Evolutionary conservation across 2,113 vertebrate species (phyloP).

Genomic region (Pardalotus punctatus): DNA sequence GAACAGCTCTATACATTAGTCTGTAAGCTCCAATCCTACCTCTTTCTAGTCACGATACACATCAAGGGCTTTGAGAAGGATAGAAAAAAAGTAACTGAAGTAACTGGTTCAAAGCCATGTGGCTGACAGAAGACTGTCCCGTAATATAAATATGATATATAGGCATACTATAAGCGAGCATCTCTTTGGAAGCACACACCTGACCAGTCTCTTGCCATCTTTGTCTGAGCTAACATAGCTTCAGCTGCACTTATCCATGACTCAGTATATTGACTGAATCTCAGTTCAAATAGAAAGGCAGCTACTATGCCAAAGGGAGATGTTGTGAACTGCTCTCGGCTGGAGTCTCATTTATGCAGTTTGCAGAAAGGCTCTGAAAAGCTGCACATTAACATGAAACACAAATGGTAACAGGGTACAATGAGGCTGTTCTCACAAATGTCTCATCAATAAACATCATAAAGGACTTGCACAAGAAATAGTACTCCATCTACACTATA

Average conservation of each 20-base stretch:
- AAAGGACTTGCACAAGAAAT: constrained; percentile 14
- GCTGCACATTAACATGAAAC: background rate
- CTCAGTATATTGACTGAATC: background rate
- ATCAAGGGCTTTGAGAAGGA: background rate
- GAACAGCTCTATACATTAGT: background rate
- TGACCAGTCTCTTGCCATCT: background rate
- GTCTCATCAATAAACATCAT: constrained; percentile 41
- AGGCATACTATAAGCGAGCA: background rate
- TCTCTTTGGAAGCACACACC: background rate
- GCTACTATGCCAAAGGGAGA: background rate
- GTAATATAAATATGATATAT: background rate
- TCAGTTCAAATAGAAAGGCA: background rate
- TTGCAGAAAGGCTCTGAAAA: background rate
- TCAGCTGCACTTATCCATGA: background rate
- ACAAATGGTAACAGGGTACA: background rate
- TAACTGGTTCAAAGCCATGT: background rate
- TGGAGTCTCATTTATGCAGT: background rate
- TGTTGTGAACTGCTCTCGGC: background rate
- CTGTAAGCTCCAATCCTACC: background rate
- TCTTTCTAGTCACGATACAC: background rate
- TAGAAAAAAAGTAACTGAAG: background rate
- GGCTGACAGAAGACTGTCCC: background rate
- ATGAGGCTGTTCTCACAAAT: background rate
- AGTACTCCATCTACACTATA: background rate
- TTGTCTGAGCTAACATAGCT: background rate